Evolutionary conservation across 2,888 invertebrate species (phyloP), one percentile per base, ranked within the genome.

Genomic region (Odiellus spinosus): DNA sequence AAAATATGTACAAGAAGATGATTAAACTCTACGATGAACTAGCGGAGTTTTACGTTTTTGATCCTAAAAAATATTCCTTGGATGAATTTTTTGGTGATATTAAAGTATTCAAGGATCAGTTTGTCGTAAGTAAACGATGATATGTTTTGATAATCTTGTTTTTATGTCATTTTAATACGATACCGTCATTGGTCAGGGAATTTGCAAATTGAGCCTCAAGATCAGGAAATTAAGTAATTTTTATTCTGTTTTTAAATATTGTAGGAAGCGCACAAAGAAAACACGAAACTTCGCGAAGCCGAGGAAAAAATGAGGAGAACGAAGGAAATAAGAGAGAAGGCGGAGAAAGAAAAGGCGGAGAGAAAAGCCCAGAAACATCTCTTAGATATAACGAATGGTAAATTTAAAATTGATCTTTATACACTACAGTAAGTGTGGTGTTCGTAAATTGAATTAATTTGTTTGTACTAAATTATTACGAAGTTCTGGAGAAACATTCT

Each of bases 71-170:
- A 66, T 96, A 95, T 63, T 77, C 82, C 0, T 74, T 93, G 57
- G 96, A 96, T 61, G 95, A 96, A 64, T 90, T 96, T 72, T 93
- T 96, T 66, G 76, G 76, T 0, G 96, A 98, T 63, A 75, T 98
- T 53, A 93, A 91, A 68, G 80, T 80, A 0, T 98, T 98, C 65
- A 91, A 90, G 65, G 87, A 90, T 62, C 76, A 81, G 20, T 95
- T 93, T 64, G 69, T 77, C 63, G 83, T 83, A 62, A 75, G 74
- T 71, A 48, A 33, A 40, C 11, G 14, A n/a, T 26, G 2, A n/a
- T 35, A 35, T 35, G 12, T 35, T n/a, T n/a, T n/a, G n/a, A n/a
- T n/a, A n/a, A n/a, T n/a, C n/a, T n/a, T n/a, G n/a, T n/a, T n/a
- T n/a, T n/a, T n/a, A n/a, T n/a, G n/a, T n/a, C n/a, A n/a, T n/a